Base-by-base conservation (phyloP, 2,888 invertebrate species). In the Catocala nupta region DNA sequence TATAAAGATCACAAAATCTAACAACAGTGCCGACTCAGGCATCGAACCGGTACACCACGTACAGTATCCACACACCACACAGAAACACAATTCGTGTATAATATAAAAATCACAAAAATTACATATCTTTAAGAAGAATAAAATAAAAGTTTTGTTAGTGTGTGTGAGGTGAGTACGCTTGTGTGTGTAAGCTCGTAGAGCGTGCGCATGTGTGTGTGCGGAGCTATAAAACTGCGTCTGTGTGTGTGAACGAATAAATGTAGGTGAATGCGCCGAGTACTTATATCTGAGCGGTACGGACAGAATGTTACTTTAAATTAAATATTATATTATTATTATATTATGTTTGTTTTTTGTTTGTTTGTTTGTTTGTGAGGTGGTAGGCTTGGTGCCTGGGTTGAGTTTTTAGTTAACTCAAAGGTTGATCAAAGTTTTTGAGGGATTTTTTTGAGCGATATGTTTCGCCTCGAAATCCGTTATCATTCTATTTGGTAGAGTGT, bases 171-270 rank as follows among this genome's bases (percentile, higher is more conserved):
- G 81, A 61, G 81, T 11, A 63, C 85, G 90, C 91, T 90, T 92
- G 93, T 68, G 92, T 88, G 87, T 77, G 53, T 77, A 74, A 53
- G 77, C 74, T 78, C 67, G 50, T 66, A 49, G 61, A 54, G 63
- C 71, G 69, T 80, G 82, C 81, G 81, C 80, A 87, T 74, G 88
- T 81, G 83, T 70, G 73, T 68, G 63, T 8, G 68, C 68, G 71
- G 74, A 63, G 90, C 90, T 81, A 89, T 92, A 90, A 91, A 90
- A 87, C 71, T 81, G 83, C 59, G 81, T 7, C 63, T 85, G 93
- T 93, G 92, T 92, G 92, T 65, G 92, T 88, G 86, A 78, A 87
- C 88, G 92, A 90, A 92, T 92, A 92, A 92, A 93, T 93, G 92
- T 93, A 92, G 92, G 93, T 92, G 90, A 92, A 85, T 85, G 82